Conservation (phyloP, 2,113 vertebrate genomes). For the Turnix velox region DNA sequence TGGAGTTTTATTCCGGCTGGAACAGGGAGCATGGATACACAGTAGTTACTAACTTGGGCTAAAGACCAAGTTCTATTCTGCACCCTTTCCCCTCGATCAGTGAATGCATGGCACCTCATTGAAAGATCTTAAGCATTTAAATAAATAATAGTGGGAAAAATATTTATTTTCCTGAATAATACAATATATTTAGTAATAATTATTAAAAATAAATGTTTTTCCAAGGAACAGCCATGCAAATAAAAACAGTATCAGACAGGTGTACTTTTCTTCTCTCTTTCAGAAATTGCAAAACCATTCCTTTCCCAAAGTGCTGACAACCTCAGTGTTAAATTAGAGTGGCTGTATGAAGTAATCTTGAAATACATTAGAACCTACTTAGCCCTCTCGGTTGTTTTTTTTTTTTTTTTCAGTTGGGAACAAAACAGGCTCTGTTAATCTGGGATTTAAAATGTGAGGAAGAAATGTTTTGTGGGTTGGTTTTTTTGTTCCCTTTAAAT, state of each 20-base stretch:
- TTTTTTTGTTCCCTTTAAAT: background rate
- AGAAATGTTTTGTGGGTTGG: background rate
- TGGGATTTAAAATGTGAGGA: background rate
- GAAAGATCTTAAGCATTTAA: background rate
- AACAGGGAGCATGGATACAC: background rate
- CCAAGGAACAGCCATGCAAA: background rate
- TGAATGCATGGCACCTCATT: fast-evolving
- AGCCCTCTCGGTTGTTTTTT: background rate
- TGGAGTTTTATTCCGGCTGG: background rate
- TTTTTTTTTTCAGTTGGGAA: background rate
- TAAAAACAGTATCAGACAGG: background rate
- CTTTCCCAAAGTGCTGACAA: background rate
- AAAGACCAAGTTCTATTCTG: background rate
- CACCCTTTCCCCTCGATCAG: fast-evolving
- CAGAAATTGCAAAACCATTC: background rate
- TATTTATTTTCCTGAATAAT: background rate
- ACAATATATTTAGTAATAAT: background rate
- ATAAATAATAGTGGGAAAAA: background rate
- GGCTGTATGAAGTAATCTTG: background rate
- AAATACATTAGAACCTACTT: background rate
- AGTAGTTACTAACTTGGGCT: background rate
- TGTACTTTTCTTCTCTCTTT: background rate
- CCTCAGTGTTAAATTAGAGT: background rate
- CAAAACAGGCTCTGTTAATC: background rate
- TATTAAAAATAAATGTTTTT: background rate